Evolutionary conservation across 2,797 vertebrate species (phyloP).

Genomic region (Myotis myotis): DNA sequence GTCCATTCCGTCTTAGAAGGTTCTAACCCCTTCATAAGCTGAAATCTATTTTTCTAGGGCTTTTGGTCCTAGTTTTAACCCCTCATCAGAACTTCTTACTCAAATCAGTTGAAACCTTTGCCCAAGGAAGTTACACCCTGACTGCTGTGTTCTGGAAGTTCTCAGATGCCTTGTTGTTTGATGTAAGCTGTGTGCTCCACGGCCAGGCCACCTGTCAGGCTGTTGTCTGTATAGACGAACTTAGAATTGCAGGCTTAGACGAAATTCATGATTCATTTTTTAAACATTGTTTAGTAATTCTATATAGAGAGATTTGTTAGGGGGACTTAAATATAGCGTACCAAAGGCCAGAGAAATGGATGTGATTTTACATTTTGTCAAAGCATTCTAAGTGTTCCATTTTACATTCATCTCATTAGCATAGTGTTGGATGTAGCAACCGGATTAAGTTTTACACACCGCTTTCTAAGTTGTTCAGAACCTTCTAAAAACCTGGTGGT

Average conservation of each 20-base stretch:
- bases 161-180: neutral
- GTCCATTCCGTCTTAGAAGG: neutral
- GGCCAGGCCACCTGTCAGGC: neutral
- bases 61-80: neutral
- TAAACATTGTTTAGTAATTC: neutral
- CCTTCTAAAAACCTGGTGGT: neutral
- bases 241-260: conserved; percentile 9
- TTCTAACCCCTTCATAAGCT: neutral
- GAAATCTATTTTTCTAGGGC: neutral
- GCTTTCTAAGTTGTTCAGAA: conserved; percentile 43
- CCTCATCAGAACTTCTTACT: conserved; percentile 35
- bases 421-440: neutral
- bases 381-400: conserved; percentile 5
- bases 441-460: neutral
- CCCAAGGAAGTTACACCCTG: neutral
- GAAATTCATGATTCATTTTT: conserved; percentile 11
- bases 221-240: neutral
- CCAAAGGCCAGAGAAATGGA: conserved; percentile 1
- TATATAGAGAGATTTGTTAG: neutral
- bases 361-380: neutral
- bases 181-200: neutral
- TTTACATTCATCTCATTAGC: neutral
- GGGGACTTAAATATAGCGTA: neutral
- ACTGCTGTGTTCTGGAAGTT: neutral
- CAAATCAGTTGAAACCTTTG: conserved; percentile 29